Base-by-base conservation (phyloP, 2,888 invertebrate genomes). In the Pristionchus fissidentatus region DNA sequence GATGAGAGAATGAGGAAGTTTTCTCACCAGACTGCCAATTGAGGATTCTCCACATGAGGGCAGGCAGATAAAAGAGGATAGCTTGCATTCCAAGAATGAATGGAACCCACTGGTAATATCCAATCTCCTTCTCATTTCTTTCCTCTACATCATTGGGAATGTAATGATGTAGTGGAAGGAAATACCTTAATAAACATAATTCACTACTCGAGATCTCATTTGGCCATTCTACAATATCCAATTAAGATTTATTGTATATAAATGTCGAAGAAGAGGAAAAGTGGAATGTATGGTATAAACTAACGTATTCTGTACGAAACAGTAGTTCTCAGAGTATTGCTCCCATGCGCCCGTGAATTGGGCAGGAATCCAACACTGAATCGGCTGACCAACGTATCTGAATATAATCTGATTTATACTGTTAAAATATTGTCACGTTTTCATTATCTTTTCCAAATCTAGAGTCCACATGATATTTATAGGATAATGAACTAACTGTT, bases 21-120 rank as follows among this genome's bases (percentile, higher is more conserved):
- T 29, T 35, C 66, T 84, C 84, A 87, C 92, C 93, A 8, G 92
- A 91, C 81, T 92, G 92, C 91, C 92, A 93, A 87, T 93, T 93
- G 77, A 93, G 90, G 35, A 93, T 92, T 22, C 93, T 89, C 94
- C 94, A 94, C 35, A 93, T 86, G 73, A 93, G 92, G 66, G 93
- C 93, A 3, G 94, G 94, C 49, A 93, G 88, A 89, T 93, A 93
- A 90, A 94, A 94, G 29, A 94, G 88, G 75, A 94, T 91, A n/a
- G 93, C 93, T 88, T 94, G 93, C 66, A 93, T 90, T 43, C 93
- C 92, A n/a, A 94, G 92, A 83, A 92, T 90, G 86, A 92, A 92
- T 22, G 92, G 92, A 66, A 92, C 92, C 92, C 92, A 92, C 85
- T 92, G 93, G 92, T 93, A 94, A 92, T 85, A 93, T 38, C 91